These are phyloP conservation scores for Ptychadena robeensis DNA, from an alignment of 2,797 vertebrate genomes.

Conservation along the genomic window DNA sequence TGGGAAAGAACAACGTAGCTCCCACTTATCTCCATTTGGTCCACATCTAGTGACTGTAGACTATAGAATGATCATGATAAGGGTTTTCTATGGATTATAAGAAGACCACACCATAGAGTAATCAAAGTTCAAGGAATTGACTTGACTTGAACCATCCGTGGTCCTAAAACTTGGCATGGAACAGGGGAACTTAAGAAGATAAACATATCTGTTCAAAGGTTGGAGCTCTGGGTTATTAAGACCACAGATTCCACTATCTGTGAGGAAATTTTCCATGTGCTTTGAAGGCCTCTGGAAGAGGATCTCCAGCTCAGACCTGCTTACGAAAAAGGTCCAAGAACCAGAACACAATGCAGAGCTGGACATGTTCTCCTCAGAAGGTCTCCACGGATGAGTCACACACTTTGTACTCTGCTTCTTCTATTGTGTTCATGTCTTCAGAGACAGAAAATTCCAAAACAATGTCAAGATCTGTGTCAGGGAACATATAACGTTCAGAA, in stretches of 20 bases:
- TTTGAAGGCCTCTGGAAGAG: neutral
- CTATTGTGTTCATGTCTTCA: neutral
- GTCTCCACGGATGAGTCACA: neutral
- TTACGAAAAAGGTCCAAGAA: neutral
- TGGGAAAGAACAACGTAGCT: neutral
- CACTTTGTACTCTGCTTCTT: neutral
- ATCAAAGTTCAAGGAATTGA: too few species aligned
- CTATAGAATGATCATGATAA: too few species aligned
- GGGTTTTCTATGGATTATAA: too few species aligned
- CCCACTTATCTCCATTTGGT: neutral
- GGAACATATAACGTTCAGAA: neutral
- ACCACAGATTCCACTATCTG: too few species aligned
- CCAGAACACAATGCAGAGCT: neutral
- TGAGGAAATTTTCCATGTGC: too few species aligned
- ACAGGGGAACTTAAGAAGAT: too few species aligned
- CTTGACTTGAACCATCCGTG: too few species aligned
- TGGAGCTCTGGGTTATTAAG: too few species aligned
- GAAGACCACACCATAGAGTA: too few species aligned
- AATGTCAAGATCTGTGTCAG: neutral
- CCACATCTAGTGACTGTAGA: neutral
- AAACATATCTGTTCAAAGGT: too few species aligned
- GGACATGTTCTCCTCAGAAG: neutral
- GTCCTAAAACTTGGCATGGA: too few species aligned
- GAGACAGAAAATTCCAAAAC: conserved; percentile 4
- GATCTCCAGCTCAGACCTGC: too few species aligned